Evolutionary conservation across 2,888 invertebrate genomes (phyloP).

Genomic region (Sarcophaga rosellei): DNA sequence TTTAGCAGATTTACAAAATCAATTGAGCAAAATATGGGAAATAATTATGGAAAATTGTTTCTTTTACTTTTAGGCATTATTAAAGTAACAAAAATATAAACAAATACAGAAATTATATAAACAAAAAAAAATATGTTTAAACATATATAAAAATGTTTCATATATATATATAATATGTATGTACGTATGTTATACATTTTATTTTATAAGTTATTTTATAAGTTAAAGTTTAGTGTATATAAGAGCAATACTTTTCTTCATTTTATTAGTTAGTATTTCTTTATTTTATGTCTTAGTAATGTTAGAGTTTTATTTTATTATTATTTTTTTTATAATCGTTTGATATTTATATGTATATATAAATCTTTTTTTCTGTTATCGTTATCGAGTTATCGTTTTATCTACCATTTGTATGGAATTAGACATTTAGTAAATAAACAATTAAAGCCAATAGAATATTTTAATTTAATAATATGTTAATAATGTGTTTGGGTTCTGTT

Average conservation of each 20-base stretch:
- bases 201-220: slow-evolving; percentile 31
- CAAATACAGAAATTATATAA: background rate
- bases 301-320: slow-evolving; percentile 31
- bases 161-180: background rate
- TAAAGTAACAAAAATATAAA: background rate
- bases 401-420: slow-evolving; percentile 49
- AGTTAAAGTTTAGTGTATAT: slow-evolving; percentile 40
- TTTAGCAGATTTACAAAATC: background rate
- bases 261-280: slow-evolving; percentile 24
- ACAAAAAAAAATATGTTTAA: background rate
- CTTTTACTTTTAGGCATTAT: background rate
- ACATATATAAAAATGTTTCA: background rate
- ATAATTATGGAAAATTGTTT: background rate
- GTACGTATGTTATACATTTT: background rate
- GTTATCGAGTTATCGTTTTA: slow-evolving; percentile 50
- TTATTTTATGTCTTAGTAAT: slow-evolving; percentile 43
- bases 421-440: slow-evolving; percentile 67
- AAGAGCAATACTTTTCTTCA: slow-evolving; percentile 49
- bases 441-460: slow-evolving; percentile 61
- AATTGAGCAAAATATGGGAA: background rate
- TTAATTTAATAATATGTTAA: slow-evolving; percentile 37
- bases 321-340: slow-evolving; percentile 1
- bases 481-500: slow-evolving; percentile 9
- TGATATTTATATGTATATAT: slow-evolving; percentile 36
- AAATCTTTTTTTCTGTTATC: slow-evolving; percentile 35